Evolutionary conservation across 1,140 invertebrate species (phyloP), one percentile per base, ranked within the genome.

Genomic region (Physella acuta): DNA sequence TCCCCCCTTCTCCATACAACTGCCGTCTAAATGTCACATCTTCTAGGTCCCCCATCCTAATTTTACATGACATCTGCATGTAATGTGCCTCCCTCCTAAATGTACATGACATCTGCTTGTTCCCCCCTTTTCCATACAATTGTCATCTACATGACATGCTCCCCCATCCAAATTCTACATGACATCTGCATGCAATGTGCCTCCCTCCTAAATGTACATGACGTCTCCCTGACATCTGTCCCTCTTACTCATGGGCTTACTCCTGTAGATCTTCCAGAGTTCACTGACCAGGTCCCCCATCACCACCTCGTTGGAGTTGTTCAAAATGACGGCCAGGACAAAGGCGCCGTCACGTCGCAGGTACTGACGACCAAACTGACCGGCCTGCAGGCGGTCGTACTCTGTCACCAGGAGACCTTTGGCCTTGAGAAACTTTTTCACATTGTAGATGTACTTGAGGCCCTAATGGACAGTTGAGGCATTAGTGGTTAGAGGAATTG

Each of bases 321-420:
- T 78, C 11, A 76, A 75, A 8, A 82, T 76, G 3, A 82, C 64
- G 31, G 73, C 49, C 30, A 82, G 61, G 2, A 82, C 71, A 60
- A 83, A 82, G 3, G 77, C 71, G n/a, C 81, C 81, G 62, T 83
- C 80, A 55, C 78, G 73, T 20, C 78, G 68, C 8, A 83, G 71
- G 65, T 83, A 82, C 20, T 75, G 53, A 4, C 73, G 68, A 0
- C 76, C 73, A 66, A 82, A 82, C 61, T 74, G 70, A 0, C 52
- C 61, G 44, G 73, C 75, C 44, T 77, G 33, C n/a, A 71, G 73
- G 37, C 77, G 78, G 68, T 81, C 79, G 26, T 71, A 64, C 28
- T 59, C 66, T 2, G 66, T 71, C 8, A 74, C 63, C 37, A 72
- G 68, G 30, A 64, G 66, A 51, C 63, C 70, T 34, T 72, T 71